Evolutionary conservation across 1,140 invertebrate genomes (phyloP), one percentile per base, ranked within the genome.

Genomic region (Eumeta japonica): DNA sequence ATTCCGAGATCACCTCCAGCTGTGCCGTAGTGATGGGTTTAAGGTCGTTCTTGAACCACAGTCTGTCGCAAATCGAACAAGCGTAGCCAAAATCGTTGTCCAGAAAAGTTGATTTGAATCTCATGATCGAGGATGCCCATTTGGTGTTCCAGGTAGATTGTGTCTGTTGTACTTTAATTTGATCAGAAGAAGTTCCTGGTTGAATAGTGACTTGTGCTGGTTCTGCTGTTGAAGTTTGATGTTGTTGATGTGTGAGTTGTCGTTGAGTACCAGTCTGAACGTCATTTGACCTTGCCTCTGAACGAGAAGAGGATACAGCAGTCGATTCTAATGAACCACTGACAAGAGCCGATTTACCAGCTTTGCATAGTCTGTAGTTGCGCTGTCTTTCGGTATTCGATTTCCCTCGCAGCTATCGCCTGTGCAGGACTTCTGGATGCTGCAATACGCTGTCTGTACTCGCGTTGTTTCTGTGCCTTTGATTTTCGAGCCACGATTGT

Each of bases 11-110:
- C 5, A 55, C 52, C 48, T 55, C 5, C 28, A 58, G 41, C 28
- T 58, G 48, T 52, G 16, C 37, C 20, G 27, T 53, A 55, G 39
- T 56, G 56, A 52, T 55, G 48, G 42, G 12, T 52, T 53, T 53
- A 11, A 60, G 45, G 36, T 60, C 57, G 5, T 57, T 57, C 13
- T 39, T 55, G 28, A 51, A 55, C 52, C 54, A 60, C 14, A 60
- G 18, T 49, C 48, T 42, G 44, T 60, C 52, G 20, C 50, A 55
- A 37, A 60, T 40, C 32, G 50, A 50, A 16, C 48, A 53, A 49
- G 45, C 48, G 28, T 52, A 35, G 36, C 52, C 52, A 54, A 61
- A 33, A 18, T 30, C 35, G 12, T 33, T 34, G 38, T 32, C 30
- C 37, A 32, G 31, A 31, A 17, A 35, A 46, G 31, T 28, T 29